Base-by-base conservation (phyloP, 2,113 vertebrate species). In the Picathartes gymnocephalus region DNA sequence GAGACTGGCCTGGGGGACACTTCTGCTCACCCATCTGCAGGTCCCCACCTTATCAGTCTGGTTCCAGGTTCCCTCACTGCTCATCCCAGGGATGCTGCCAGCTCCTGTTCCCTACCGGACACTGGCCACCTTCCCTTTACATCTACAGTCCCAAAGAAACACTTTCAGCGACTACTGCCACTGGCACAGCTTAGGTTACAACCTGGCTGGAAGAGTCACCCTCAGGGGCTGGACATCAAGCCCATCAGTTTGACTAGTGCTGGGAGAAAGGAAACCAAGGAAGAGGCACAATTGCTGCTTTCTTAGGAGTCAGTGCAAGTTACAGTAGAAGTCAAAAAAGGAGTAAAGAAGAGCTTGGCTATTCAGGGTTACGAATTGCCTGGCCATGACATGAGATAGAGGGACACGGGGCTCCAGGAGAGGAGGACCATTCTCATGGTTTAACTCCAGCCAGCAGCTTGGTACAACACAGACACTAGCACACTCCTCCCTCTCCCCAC, bases 171-270 rank as follows among this genome's bases (percentile, higher is more conserved):
- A 4, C 50, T 60, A 25, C 35, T 81, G 64, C 50, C 50, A 15
- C 20, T 5, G 2, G 19, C 28, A 87, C 27, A 30, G 21, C 31
- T 87, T 53, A 44, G 22, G 21, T 8, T 71, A 35, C n/a, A 80
- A 10, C 31, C 48, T 77, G 39, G 4, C 28, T 78, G 35, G 35
- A 78, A 28, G 33, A 54, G 25, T 7, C 42, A 84, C 3, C 31
- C 28, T 58, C 53, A 15, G 73, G 19, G 27, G 7, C 6, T 0
- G 0, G 37, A 57, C 5, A 9, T 13, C 22, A 39, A 58, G 7
- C 13, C 28, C n/a, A 68, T 30, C 74, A 76, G 28, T 53, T 77
- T 69, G 31, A 51, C 16, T 2, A 11, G 53, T 72, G 48, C 19
- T 72, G 35, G 44, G 33, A n/a, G 73, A 84, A 77, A 60, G 28